These are phyloP conservation scores for Tupiocoris notatus DNA, from an alignment of 2,888 invertebrate species.

Conservation along the genomic window DNA sequence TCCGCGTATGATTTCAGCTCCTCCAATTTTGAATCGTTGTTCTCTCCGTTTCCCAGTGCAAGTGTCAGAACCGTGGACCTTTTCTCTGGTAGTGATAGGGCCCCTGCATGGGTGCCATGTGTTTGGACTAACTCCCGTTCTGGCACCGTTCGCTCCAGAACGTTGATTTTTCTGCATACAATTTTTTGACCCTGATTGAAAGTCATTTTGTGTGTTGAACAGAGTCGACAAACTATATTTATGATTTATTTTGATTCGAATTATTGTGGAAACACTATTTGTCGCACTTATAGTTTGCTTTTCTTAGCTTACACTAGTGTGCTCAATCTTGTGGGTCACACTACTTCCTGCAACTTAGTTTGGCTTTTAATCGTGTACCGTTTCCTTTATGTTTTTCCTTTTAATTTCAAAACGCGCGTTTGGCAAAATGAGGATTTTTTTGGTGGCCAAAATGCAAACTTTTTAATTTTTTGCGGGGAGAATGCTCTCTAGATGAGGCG, in stretches of 20 bases:
- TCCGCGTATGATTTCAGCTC: no score
- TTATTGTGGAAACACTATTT: slow-evolving; percentile 38
- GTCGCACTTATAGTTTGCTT: slow-evolving; percentile 42
- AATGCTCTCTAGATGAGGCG: slow-evolving; percentile 16
- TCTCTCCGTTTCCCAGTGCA: no score
- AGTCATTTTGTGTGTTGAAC: slow-evolving; percentile 37
- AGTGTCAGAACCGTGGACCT: slow-evolving; percentile 3
- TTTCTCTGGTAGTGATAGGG: slow-evolving; percentile 33
- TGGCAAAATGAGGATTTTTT: no score
- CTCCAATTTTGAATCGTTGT: no score
- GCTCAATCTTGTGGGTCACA: slow-evolving; percentile 11
- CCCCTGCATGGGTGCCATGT: slow-evolving; percentile 40
- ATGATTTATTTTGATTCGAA: neutral
- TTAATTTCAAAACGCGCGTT: neutral
- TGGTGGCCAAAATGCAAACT: neutral
- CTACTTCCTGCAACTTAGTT: slow-evolving; percentile 40
- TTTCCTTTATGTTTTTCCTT: slow-evolving; percentile 34
- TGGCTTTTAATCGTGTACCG: slow-evolving; percentile 37
- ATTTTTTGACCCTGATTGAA: slow-evolving; percentile 30
- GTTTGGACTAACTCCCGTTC: slow-evolving; percentile 41
- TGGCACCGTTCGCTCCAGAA: slow-evolving; percentile 33
- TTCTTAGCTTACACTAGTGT: slow-evolving; percentile 41
- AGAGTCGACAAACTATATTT: neutral
- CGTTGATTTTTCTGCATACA: slow-evolving; percentile 15
- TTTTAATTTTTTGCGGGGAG: no score